Conservation (phyloP, 2,797 vertebrate species). For the Esox masquinongy region DNA sequence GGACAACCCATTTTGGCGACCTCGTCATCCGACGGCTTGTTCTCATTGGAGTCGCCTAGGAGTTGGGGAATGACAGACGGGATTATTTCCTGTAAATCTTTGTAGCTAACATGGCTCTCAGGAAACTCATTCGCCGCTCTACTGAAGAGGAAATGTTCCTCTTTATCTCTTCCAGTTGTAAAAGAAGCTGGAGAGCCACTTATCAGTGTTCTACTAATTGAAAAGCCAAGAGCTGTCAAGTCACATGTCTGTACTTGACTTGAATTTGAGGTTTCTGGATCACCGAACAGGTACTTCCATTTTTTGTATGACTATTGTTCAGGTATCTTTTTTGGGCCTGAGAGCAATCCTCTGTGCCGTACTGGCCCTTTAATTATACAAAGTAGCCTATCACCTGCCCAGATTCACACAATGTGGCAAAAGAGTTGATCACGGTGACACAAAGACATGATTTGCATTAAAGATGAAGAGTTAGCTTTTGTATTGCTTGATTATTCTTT, state of each 20-base stretch:
- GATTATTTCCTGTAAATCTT: background rate
- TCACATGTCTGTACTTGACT: background rate
- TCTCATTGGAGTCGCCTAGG: constrained; percentile 82
- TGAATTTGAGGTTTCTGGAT: too few species aligned
- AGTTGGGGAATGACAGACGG: background rate
- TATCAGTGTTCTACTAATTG: background rate
- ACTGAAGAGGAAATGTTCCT: background rate
- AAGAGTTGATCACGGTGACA: too few species aligned
- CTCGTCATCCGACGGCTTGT: constrained; percentile 70
- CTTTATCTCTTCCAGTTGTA: background rate
- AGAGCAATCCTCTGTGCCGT: too few species aligned
- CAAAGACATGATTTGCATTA: too few species aligned
- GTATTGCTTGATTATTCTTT: too few species aligned
- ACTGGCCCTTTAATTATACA: too few species aligned
- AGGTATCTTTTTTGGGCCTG: too few species aligned
- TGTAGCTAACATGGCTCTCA: background rate
- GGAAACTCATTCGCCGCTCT: background rate
- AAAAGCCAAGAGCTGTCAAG: background rate
- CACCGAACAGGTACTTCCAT: too few species aligned
- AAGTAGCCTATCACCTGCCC: too few species aligned
- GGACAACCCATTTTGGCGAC: constrained; percentile 84
- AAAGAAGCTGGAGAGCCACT: background rate
- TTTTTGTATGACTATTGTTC: too few species aligned
- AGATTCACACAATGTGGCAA: too few species aligned
- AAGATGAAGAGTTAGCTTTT: too few species aligned